phyloP scores from a whole-genome alignment of 1,140 invertebrate species.

The Achroia grisella region DNA sequence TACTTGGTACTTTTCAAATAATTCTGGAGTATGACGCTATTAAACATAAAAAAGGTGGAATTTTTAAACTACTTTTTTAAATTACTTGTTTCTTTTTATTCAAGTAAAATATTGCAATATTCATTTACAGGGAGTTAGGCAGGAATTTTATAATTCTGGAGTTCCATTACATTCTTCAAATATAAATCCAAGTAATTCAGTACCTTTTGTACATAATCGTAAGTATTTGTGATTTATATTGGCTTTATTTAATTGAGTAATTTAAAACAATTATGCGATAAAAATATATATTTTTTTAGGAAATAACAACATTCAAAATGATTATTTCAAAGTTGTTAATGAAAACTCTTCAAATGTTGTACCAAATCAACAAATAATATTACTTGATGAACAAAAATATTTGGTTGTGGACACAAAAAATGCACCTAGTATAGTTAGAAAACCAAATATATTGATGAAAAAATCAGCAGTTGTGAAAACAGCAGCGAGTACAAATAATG shows the following conservation, averaged over 20 bases:
- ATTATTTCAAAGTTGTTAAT: conserved; percentile 55
- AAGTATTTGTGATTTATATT: no score
- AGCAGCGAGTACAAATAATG: conserved; percentile 32
- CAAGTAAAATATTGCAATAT: not conserved
- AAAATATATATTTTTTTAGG: conserved; percentile 27
- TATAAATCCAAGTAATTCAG: no score
- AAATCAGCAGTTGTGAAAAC: conserved; percentile 34
- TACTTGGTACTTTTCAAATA: no score
- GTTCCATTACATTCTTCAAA: not conserved
- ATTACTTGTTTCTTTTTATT: no score
- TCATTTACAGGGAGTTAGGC: conserved; percentile 42
- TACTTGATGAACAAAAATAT: conserved; percentile 21
- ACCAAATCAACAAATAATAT: conserved; percentile 19
- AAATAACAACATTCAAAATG: conserved; percentile 27
- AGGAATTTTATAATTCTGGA: conserved; percentile 28
- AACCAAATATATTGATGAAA: conserved; percentile 30
- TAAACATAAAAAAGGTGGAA: no score
- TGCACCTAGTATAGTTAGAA: conserved; percentile 15
- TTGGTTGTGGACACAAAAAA: conserved; percentile 38
- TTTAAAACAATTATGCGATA: no score
- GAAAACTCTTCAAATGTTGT: conserved; percentile 28
- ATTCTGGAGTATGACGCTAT: no score
- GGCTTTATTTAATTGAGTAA: no score
- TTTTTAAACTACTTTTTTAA: not conserved
- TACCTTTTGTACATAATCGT: no score